A percentile compares a stretch with the other conserved stretches of the same genome.
Conservation (phyloP, 2,113 vertebrate species). For the Chaetorhynchus papuensis region DNA sequence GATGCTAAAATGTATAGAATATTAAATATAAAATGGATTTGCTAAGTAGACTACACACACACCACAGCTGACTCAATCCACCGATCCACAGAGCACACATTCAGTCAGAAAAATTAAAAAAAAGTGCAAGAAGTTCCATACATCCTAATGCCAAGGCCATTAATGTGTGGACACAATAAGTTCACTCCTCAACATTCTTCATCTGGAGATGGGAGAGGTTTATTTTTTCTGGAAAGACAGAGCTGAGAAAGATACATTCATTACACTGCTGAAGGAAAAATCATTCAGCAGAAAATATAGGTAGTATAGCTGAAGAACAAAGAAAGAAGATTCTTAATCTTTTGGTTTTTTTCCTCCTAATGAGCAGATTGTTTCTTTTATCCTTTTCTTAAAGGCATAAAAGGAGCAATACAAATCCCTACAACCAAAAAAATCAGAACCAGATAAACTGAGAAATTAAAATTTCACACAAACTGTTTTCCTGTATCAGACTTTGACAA, state of each 20-base stretch:
- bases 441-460: not conserved
- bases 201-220: not conserved
- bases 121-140: not conserved
- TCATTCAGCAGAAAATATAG: not conserved
- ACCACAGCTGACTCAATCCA: not conserved
- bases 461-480: not conserved
- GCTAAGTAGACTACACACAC: not conserved
- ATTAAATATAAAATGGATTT: not conserved
- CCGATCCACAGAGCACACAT: not conserved
- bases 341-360: not conserved
- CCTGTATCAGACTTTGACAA: not conserved
- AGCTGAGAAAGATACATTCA: not conserved
- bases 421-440: not conserved
- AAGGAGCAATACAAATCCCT: not conserved
- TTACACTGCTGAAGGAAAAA: not conserved
- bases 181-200: not conserved
- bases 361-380: not conserved
- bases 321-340: not conserved
- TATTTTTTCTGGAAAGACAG: not conserved
- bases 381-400: not conserved
- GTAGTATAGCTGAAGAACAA: not conserved
- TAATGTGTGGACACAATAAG: not conserved
- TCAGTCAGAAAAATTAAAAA: not conserved
- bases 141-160: not conserved
- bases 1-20: not conserved